Evolutionary conservation across 23 tunicate genomes (phyloP).

Genomic region (Aplidium turbinatum): DNA sequence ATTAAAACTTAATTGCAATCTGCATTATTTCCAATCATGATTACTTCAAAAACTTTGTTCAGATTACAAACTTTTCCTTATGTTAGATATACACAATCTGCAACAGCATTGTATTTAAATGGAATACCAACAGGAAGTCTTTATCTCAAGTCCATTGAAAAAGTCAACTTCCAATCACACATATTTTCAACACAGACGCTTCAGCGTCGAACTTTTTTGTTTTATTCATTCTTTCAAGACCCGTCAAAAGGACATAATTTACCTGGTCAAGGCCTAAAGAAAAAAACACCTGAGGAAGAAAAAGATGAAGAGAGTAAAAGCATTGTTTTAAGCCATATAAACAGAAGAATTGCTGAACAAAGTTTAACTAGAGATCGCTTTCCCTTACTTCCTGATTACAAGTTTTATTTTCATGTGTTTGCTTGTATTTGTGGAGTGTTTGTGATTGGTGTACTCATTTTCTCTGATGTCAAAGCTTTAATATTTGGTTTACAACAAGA

Average conservation of each 20-base stretch:
- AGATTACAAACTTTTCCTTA: too few species aligned
- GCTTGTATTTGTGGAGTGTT: background rate
- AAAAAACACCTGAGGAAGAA: conserved; percentile 18
- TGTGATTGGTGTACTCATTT: conserved; percentile 1
- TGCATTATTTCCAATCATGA: too few species aligned
- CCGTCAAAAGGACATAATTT: conserved; percentile 28
- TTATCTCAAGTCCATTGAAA: too few species aligned
- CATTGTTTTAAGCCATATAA: conserved; percentile 31
- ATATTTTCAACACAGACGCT: too few species aligned
- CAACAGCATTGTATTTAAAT: too few species aligned
- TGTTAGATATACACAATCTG: too few species aligned
- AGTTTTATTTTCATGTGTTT: background rate
- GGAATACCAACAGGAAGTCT: too few species aligned
- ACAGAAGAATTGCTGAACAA: conserved; percentile 37
- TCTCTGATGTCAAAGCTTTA: conserved; percentile 35
- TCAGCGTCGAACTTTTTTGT: too few species aligned
- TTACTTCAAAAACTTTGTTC: too few species aligned
- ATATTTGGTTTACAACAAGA: conserved; percentile 14
- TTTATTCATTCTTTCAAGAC: background rate
- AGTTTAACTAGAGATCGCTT: conserved; percentile 19
- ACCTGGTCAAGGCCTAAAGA: conserved; percentile 73
- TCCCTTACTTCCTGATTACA: conserved; percentile 50
- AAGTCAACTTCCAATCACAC: too few species aligned
- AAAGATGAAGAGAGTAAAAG: conserved; percentile 40
- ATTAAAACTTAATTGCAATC: too few species aligned